Conservation (phyloP, 2,888 invertebrate species). For the Drosophila demipolita region DNA sequence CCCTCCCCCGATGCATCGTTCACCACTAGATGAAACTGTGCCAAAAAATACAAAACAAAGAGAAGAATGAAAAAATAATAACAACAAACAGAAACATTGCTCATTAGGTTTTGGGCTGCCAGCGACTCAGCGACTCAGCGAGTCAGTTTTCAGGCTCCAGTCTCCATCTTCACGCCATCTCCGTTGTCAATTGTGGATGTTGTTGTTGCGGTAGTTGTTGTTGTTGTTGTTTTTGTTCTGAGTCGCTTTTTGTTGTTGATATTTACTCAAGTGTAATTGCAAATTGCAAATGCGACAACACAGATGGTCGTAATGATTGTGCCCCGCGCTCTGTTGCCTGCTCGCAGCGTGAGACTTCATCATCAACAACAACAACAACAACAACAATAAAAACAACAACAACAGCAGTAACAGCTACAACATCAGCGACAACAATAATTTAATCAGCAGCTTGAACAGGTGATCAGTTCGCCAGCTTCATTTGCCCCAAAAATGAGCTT, state of each 20-base stretch:
- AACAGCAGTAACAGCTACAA: background rate
- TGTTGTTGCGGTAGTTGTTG: slow-evolving; percentile 30
- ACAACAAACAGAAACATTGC: slow-evolving; percentile 54
- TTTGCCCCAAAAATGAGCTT: slow-evolving; percentile 39
- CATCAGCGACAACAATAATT: slow-evolving; percentile 9
- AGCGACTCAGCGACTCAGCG: slow-evolving; percentile 29
- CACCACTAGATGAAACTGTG: slow-evolving; percentile 25
- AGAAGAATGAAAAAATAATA: background rate
- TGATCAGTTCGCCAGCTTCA: slow-evolving; percentile 48
- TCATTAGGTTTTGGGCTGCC: slow-evolving; percentile 72
- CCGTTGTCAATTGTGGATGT: slow-evolving; percentile 44
- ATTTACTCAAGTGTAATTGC: slow-evolving; percentile 82
- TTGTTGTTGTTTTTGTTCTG: slow-evolving; percentile 32
- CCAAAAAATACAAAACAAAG: slow-evolving; percentile 34
- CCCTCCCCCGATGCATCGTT: background rate
- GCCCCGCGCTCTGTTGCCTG: slow-evolving; percentile 40
- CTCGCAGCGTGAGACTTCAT: slow-evolving; percentile 62
- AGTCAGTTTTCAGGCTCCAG: slow-evolving; percentile 42
- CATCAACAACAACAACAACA: slow-evolving; percentile 27
- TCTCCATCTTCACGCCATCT: slow-evolving; percentile 51
- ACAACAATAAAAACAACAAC: background rate
- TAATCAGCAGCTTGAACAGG: slow-evolving; percentile 15
- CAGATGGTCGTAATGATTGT: slow-evolving; percentile 73
- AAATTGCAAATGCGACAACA: slow-evolving; percentile 82
- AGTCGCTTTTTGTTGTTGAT: slow-evolving; percentile 61